Percentiles rank a stretch among this genome's conserved stretches.
phyloP scores from a whole-genome alignment of 1,140 invertebrate species.

The Procambarus clarkii region DNA sequence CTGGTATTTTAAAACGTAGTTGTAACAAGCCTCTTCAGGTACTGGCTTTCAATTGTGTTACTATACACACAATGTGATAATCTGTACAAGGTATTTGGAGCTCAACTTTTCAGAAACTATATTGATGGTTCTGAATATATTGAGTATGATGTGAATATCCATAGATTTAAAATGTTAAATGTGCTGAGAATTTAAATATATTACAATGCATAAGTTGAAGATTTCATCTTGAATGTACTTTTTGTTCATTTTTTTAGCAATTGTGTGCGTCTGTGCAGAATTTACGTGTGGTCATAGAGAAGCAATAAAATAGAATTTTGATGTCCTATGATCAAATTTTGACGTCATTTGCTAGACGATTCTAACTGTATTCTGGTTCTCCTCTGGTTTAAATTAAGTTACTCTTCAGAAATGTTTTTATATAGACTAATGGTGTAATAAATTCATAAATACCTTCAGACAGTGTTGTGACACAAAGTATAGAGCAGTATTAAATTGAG shows the following conservation, averaged over 20 bases:
- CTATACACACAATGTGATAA: background rate
- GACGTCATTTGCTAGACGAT: background rate
- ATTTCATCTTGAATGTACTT: background rate
- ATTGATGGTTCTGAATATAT: background rate
- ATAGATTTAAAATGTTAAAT: background rate
- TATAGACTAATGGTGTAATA: background rate
- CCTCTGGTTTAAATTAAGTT: background rate
- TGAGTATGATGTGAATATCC: background rate
- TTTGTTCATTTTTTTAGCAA: background rate
- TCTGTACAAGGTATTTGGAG: background rate
- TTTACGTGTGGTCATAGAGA: background rate
- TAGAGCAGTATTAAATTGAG: background rate
- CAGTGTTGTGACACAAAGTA: background rate
- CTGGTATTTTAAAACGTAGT: background rate
- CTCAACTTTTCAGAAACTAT: background rate
- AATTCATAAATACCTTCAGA: background rate
- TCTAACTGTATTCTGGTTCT: background rate
- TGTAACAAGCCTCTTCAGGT: background rate
- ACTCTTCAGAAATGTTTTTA: background rate
- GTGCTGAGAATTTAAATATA: background rate
- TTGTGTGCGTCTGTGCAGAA: background rate
- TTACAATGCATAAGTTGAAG: background rate
- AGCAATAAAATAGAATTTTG: background rate
- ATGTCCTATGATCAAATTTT: background rate
- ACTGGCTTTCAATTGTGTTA: background rate